Base-by-base conservation (phyloP, 2,113 vertebrate species). In the Callipepla californica region DNA sequence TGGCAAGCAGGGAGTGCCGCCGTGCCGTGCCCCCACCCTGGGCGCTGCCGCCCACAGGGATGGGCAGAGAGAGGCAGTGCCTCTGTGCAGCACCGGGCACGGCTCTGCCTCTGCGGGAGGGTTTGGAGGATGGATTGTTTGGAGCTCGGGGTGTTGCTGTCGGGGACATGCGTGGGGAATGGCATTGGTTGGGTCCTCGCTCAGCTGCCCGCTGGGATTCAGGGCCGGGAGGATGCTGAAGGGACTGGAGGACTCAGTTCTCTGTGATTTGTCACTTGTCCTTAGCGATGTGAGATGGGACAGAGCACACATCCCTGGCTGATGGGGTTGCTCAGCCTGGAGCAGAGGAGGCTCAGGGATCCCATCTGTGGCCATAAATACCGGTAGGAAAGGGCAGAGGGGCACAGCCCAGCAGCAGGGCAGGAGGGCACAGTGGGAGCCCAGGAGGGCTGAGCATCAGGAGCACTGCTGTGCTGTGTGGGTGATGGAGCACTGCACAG, bases 1-100 rank as follows among this genome's bases (percentile, higher is more conserved):
- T 88, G 85, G 92, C 83, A 93, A 93, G 83, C 94, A 84, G 90
- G 93, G 93, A 93, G 94, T 90, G 92, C 44, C 85, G 23, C 25
- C 2, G 8, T 55, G 22, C 88, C 88, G 7, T 55, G 22, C 88
- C 88, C 47, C 80, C 76, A 81, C 86, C 92, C 88, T 74, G 95
- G 81, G 93, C 45, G 90, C 92, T 89, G 79, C 93, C 93, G 66
- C 84, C 59, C 36, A 78, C 85, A 22, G 93, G 91, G 80, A 78
- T 8, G 16, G 86, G 91, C 94, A 94, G 89, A 92, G 5, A 80
- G 5, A 80, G 45, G 58, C 73, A 20, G 78, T 3, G 25, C 80
- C 15, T 63, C 63, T 34, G 25, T 1, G 23, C 7, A 0, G 77
- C 62, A 20, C 51, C 26, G 4, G 72, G 45, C 45, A n/a, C 6